Evolutionary conservation across 64 coral and sea anemone genomes (phyloP), one percentile per base, ranked within the genome.

Genomic region (Dendrophyllia cribrosa): DNA sequence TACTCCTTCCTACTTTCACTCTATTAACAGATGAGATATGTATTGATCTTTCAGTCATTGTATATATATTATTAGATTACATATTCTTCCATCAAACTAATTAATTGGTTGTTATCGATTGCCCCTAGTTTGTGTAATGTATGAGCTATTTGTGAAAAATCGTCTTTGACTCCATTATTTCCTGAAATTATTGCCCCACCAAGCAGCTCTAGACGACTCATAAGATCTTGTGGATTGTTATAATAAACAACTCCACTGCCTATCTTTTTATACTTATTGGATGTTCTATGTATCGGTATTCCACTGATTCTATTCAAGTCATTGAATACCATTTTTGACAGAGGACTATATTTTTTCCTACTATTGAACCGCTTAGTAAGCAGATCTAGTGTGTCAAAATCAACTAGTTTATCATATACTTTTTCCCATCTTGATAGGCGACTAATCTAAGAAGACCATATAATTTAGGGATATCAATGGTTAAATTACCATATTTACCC

Each of bases 131-230:
- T 16, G 19, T 48, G 44, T 24, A 46, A 76, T 1, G 17, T 44
- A 8, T 89, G 71, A n/a, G n/a, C n/a, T n/a, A n/a, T n/a, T n/a
- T n/a, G n/a, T n/a, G n/a, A n/a, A n/a, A n/a, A n/a, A n/a, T n/a
- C n/a, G n/a, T 66, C 34, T 66, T 79, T 90, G 3, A 90, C 86
- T 20, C 9, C 63, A 90, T 90, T 80, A 49, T 90, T 90, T 16
- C 88, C 88, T n/a, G 88, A 75, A 6, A 3, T 16, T 5, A 81
- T 90, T n/a, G 59, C 59, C 20, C 88, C 88, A 51, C 19, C 60
- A 45, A 90, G 67, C 4, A 80, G 51, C 15, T 79, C 75, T 4
- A 89, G 0, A 8, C 55, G 14, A 26, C 24, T 10, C 14, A 88
- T 4, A 4, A 88, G n/a, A n/a, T n/a, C n/a, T n/a, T n/a, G n/a